Percentiles rank a stretch among this genome's conserved stretches.
Evolutionary conservation across 1,140 invertebrate species (phyloP).

Genomic region (Littorina saxatilis): DNA sequence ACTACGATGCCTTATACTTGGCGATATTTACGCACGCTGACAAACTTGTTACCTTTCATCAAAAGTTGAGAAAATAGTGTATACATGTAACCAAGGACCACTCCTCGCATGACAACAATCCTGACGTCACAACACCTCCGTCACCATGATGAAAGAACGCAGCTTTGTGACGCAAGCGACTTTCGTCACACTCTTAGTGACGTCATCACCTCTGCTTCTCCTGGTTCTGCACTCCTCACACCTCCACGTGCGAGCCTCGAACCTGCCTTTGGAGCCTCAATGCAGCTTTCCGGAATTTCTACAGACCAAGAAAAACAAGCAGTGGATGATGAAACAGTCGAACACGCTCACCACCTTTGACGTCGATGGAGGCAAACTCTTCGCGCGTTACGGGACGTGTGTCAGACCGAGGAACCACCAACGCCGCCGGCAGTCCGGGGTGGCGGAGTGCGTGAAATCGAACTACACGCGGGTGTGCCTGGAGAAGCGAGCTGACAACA

Average conservation of each 20-base stretch:
- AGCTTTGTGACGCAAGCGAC: constrained; percentile 2
- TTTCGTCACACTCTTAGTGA: constrained; percentile 6
- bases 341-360: constrained; percentile 28
- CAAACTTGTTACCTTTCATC: background rate
- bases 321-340: constrained; percentile 45
- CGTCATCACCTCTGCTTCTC: constrained; percentile 17
- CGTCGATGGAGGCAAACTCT: constrained; percentile 35
- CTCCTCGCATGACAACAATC: no score
- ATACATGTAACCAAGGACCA: background rate
- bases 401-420: constrained; percentile 5
- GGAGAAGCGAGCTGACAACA: constrained; percentile 11
- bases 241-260: background rate
- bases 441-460: constrained; percentile 26
- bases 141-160: background rate
- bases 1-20: background rate
- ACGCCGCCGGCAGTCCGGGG: background rate
- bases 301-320: constrained; percentile 32
- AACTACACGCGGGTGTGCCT: constrained; percentile 39
- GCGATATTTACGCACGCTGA: background rate
- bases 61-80: background rate
- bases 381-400: constrained; percentile 32
- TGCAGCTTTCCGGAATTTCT: constrained; percentile 21
- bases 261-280: background rate
- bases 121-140: background rate
- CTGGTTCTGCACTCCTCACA: background rate